A percentile compares a stretch with the other conserved stretches of the same genome.
These are phyloP conservation scores for Dyspetes luteomarginatus DNA, from an alignment of 2,888 invertebrate genomes.

Conservation along the genomic window DNA sequence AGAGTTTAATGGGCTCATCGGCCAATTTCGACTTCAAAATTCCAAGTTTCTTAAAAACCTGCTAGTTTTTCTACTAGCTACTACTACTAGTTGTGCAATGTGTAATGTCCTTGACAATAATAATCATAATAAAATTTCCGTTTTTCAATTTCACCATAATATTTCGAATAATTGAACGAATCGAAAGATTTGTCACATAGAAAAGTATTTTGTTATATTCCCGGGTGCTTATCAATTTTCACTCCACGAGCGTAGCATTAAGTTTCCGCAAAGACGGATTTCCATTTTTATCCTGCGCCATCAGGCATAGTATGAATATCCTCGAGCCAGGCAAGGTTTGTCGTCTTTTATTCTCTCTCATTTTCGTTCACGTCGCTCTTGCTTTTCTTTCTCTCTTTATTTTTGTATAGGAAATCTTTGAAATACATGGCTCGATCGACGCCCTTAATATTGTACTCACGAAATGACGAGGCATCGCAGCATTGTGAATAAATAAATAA, in stretches of 20 bases:
- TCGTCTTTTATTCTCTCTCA: conserved; percentile 5
- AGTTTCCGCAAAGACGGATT: conserved; percentile 33
- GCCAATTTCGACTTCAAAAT: no score
- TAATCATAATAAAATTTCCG: no score
- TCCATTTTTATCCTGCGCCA: conserved; percentile 21
- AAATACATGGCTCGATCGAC: conserved; percentile 41
- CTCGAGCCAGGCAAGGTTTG: conserved; percentile 1
- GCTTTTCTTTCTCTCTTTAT: conserved; percentile 22
- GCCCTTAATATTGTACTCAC: conserved; percentile 76
- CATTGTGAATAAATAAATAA: conserved; percentile 79
- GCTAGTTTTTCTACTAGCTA: no score
- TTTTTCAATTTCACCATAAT: neutral
- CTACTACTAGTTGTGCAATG: no score
- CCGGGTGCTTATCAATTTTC: conserved; percentile 46
- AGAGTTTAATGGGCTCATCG: no score
- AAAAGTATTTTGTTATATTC: neutral
- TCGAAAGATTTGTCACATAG: conserved; percentile 33
- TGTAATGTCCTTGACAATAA: no score
- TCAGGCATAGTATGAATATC: conserved; percentile 58
- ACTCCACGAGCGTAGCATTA: conserved; percentile 24
- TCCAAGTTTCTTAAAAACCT: no score
- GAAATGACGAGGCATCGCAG: conserved; percentile 75
- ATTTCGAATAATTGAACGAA: conserved; percentile 47
- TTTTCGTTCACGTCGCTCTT: neutral
- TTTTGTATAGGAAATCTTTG: conserved; percentile 55